These are phyloP conservation scores for Platycnemis pennipes DNA, from an alignment of 2,888 invertebrate species.

Conservation along the genomic window DNA sequence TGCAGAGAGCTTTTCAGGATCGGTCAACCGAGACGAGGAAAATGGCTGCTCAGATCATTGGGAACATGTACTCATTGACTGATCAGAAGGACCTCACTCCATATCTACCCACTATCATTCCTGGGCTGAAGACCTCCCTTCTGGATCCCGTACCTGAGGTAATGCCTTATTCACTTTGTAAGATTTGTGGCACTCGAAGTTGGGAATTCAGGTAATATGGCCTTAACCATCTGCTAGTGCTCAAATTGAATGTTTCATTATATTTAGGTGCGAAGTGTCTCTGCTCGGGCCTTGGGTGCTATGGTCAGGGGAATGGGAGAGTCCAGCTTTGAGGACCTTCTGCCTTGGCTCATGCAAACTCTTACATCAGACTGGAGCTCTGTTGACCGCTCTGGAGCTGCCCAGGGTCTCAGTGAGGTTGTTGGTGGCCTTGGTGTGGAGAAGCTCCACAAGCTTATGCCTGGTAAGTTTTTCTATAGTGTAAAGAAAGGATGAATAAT, in stretches of 20 bases:
- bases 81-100: constrained; percentile 99
- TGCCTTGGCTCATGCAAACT: constrained; percentile 99
- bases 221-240: too few relatives aligned
- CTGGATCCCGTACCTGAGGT: constrained; percentile 99
- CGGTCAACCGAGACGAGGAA: constrained; percentile 98
- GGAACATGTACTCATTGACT: constrained; percentile 99
- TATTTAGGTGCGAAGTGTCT: constrained; percentile 95
- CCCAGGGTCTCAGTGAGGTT: constrained; percentile 98
- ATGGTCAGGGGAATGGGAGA: constrained; percentile 99
- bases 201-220: too few relatives aligned
- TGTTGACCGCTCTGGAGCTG: constrained; percentile 97
- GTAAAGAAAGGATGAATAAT: too few relatives aligned
- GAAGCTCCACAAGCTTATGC: constrained; percentile 98
- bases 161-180: constrained; percentile 50
- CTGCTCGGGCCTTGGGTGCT: constrained; percentile 96
- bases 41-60: constrained; percentile 99
- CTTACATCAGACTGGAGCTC: constrained; percentile 96
- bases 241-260: constrained; percentile 66
- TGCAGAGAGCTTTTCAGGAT: constrained; percentile 98
- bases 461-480: constrained; percentile 79
- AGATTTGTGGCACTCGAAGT: background rate
- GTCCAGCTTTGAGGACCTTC: constrained; percentile 95
- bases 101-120: constrained; percentile 97
- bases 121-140: constrained; percentile 96
- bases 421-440: constrained; percentile 97